phyloP scores from a whole-genome alignment of 1,140 invertebrate species.

The Diorhabda elongata region DNA sequence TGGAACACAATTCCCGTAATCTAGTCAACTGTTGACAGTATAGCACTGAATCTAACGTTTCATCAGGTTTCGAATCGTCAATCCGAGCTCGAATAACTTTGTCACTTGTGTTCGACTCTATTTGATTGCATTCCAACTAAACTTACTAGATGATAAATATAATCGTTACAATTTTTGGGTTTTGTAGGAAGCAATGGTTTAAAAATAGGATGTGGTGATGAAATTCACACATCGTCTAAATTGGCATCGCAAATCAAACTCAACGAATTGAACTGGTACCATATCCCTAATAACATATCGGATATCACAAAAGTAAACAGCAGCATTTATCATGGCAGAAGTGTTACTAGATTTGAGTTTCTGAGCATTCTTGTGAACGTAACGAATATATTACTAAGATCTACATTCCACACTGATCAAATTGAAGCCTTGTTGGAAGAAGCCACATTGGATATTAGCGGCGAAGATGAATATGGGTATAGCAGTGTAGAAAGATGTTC shows the following conservation, averaged over 20 bases:
- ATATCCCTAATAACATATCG: constrained; percentile 57
- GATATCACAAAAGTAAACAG: constrained; percentile 56
- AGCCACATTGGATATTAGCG: constrained; percentile 28
- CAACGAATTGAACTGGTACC: constrained; percentile 70
- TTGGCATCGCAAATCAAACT: constrained; percentile 61
- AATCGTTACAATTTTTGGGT: too few relatives aligned
- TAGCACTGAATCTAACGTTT: too few relatives aligned
- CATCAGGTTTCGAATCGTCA: too few relatives aligned
- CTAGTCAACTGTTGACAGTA: too few relatives aligned
- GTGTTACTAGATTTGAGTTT: constrained; percentile 72
- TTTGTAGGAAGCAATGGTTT: constrained; percentile 47
- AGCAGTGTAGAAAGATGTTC: constrained; percentile 59
- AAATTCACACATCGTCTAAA: constrained; percentile 42
- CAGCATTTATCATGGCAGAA: constrained; percentile 58
- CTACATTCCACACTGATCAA: constrained; percentile 92
- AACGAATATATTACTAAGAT: constrained; percentile 72
- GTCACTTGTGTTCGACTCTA: too few relatives aligned
- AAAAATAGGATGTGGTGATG: constrained; percentile 64
- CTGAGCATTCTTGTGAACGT: constrained; percentile 79
- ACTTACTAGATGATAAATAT: too few relatives aligned
- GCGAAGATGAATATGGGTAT: constrained; percentile 27
- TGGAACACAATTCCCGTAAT: too few relatives aligned
- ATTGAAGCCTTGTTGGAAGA: constrained; percentile 66
- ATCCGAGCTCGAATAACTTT: too few relatives aligned
- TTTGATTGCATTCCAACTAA: too few relatives aligned